Percentiles rank a stretch among this genome's conserved stretches.
phyloP scores from a whole-genome alignment of 2,888 invertebrate genomes.

The Andrena hattorfiana region DNA sequence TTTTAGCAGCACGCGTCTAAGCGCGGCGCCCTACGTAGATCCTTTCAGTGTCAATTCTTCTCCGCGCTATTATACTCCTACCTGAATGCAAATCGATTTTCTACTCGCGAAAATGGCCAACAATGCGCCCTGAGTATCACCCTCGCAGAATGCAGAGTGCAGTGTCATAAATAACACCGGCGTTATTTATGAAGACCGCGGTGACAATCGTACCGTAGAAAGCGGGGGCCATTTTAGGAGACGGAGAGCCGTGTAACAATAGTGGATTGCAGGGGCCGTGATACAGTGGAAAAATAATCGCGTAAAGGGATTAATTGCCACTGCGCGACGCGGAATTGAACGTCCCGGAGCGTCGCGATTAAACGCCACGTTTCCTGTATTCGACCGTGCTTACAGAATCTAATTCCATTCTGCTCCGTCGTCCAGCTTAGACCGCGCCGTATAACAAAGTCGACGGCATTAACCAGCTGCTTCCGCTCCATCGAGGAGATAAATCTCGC shows the following conservation, averaged over 20 bases:
- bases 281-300: conserved; percentile 23
- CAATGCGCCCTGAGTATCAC: conserved; percentile 35
- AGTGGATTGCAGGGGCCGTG: neutral
- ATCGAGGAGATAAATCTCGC: conserved; percentile 64
- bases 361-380: conserved; percentile 12
- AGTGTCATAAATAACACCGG: conserved; percentile 40
- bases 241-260: neutral
- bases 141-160: conserved; percentile 35
- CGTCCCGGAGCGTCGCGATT: neutral
- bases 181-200: conserved; percentile 40
- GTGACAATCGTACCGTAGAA: conserved; percentile 31
- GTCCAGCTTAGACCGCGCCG: conserved; percentile 18
- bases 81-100: conserved; percentile 23
- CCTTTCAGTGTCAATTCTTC: conserved; percentile 31
- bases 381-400: conserved; percentile 23
- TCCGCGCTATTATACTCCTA: neutral
- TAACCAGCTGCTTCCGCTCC: conserved; percentile 66
- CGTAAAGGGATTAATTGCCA: neutral
- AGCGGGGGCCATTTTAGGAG: conserved; percentile 4
- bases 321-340: neutral
- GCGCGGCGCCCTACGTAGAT: neutral
- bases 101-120: conserved; percentile 29
- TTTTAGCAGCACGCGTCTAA: conserved; percentile 17
- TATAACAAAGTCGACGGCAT: conserved; percentile 64
- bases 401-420: conserved; percentile 39